Conservation (phyloP, 92 coral and sea anemone genomes). For the Palythoa heliodiscus region DNA sequence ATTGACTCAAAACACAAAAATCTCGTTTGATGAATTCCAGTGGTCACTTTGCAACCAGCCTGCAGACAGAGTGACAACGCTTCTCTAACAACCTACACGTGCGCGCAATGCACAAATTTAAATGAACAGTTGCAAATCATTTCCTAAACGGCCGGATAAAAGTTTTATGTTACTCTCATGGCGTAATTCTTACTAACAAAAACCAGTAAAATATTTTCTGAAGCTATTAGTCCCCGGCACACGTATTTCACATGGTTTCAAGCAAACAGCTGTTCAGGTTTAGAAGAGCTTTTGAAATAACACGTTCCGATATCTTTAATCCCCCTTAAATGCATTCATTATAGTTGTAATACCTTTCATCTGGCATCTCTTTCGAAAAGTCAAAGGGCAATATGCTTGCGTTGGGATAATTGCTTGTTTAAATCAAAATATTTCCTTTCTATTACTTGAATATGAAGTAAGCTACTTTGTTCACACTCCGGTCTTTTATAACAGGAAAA, state of each 20-base stretch:
- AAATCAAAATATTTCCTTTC: slow-evolving; percentile 26
- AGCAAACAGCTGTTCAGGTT: slow-evolving; percentile 22
- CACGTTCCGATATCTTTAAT: slow-evolving; percentile 15
- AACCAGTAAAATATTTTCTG: neutral
- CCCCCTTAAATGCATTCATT: slow-evolving; percentile 28
- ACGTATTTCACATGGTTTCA: neutral
- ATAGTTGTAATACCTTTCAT: neutral
- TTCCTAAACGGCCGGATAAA: neutral
- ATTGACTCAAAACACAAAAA: slow-evolving; percentile 62
- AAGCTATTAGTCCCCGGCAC: neutral
- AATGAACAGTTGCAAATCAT: neutral
- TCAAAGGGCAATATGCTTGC: slow-evolving; percentile 24
- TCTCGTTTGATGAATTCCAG: slow-evolving; percentile 44
- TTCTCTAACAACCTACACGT: slow-evolving; percentile 20
- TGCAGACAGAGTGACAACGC: slow-evolving; percentile 18
- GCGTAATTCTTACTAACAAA: neutral
- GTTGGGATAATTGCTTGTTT: neutral
- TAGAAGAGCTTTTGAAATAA: slow-evolving; percentile 2
- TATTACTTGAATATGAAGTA: neutral
- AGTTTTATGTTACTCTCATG: neutral
- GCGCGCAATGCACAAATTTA: neutral
- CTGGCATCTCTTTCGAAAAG: neutral
- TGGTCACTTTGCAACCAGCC: slow-evolving; percentile 12
- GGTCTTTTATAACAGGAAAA: neutral
- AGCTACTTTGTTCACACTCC: slow-evolving; percentile 2